Base-by-base conservation (phyloP, 2,888 invertebrate genomes). In the Nephrocerus scutellatus region DNA sequence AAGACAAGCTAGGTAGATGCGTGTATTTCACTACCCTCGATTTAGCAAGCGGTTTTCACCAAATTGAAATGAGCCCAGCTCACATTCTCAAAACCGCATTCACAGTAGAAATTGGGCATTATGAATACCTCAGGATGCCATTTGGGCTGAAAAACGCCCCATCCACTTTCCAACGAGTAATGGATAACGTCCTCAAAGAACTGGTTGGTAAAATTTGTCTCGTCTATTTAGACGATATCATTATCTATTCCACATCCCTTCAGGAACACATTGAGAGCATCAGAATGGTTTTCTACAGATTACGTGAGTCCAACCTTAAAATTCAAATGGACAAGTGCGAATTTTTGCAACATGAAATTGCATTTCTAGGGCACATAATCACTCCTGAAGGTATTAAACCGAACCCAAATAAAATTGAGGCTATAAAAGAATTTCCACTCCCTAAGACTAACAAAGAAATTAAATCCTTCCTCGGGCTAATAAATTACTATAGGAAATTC, bases 21-120 rank as follows among this genome's bases (percentile, higher is more conserved):
- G 2, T 55, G 44, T 66, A 63, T 45, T 67, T 65, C 37, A 39
- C 58, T 1, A 55, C 52, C 10, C 18, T 56, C 1, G 58, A 59
- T 38, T 29, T 59, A 1, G 53, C 57, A 1, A 54, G 48, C 1
- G 59, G 59, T 1, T 60, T 58, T 31, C 55, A 60, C 22, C 59
- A 61, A 35, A 59, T 62, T 2, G 46, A 50, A 14, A 53, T 60
- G 45, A 19, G 48, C 7, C 14, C 41, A 4, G 10, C 30, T 9
- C 49, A 53, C 18, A 42, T 48, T 6, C 32, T 25, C 9, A 53
- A 52, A 32, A 50, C 48, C 5, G 50, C 48, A 9, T 54, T 54
- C 30, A 40, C 43, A 3, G 42, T 44, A 0, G 25, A 48, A 6
- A 39, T 30, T 9, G 53, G 47, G 2, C 46, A 47, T 19, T 48